phyloP scores from a whole-genome alignment of 1,140 invertebrate genomes.

The Samia ricini region DNA sequence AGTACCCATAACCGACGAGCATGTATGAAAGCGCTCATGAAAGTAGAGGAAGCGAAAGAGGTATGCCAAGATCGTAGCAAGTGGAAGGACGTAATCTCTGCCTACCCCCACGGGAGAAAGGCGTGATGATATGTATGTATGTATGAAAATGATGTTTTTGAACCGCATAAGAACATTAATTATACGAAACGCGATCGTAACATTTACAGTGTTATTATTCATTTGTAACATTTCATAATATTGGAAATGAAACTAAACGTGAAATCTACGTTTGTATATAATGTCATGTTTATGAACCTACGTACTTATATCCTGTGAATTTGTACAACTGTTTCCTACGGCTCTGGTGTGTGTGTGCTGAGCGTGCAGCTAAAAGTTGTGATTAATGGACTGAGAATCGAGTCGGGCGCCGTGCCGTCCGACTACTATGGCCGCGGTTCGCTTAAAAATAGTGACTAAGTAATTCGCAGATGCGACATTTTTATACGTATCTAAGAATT shows the following conservation, averaged over 20 bases:
- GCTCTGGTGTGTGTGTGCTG: slow-evolving; percentile 35
- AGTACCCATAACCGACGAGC: too few species aligned
- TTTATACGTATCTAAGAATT: too few species aligned
- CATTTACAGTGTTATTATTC: background rate
- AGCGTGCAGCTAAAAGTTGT: slow-evolving; percentile 59
- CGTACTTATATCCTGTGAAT: background rate
- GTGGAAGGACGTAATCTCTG: too few species aligned
- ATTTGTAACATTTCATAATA: background rate
- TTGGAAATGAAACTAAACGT: background rate
- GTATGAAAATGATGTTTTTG: too few species aligned
- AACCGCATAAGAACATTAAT: background rate
- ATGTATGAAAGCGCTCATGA: too few species aligned
- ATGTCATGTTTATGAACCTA: background rate
- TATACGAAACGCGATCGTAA: background rate
- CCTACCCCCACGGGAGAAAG: too few species aligned
- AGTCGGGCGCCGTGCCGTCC: slow-evolving; percentile 47
- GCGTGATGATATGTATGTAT: too few species aligned
- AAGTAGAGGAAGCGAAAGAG: too few species aligned
- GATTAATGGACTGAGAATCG: slow-evolving; percentile 63
- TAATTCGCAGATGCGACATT: background rate
- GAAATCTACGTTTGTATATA: background rate
- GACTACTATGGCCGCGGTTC: slow-evolving; percentile 42
- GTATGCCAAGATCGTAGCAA: too few species aligned
- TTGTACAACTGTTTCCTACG: slow-evolving; percentile 29
- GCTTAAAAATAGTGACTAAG: slow-evolving; percentile 13